Evolutionary conservation across 2,113 vertebrate genomes (phyloP).

Genomic region (Lethenteron camtschaticum): DNA sequence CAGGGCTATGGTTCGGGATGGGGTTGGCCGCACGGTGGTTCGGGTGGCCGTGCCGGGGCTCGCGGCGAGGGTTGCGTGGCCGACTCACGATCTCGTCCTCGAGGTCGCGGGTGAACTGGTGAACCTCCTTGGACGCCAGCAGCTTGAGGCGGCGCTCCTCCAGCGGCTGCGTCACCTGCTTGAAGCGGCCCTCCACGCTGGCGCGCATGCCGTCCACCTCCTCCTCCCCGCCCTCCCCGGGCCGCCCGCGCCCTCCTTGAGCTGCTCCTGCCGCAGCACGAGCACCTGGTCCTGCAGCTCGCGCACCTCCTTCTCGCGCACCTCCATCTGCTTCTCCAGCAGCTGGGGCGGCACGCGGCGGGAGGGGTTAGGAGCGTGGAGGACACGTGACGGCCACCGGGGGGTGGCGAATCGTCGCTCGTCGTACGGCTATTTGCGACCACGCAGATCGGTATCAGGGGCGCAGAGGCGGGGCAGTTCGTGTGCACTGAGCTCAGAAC

Average conservation of each 20-base stretch:
- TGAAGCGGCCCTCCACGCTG: conserved; percentile 38
- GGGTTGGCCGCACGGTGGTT: no score
- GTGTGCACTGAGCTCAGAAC: no score
- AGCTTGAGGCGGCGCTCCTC: conserved; percentile 29
- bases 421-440: no score
- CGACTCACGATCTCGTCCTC: conserved; percentile 67
- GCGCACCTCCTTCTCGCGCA: conserved; percentile 65
- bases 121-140: conserved; percentile 55
- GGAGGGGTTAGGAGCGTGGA: neutral
- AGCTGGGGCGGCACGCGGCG: conserved; percentile 26
- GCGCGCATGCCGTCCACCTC: conserved; percentile 47
- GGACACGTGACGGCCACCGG: neutral
- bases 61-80: no score
- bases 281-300: conserved; percentile 48
- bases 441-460: no score
- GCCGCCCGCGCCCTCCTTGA: conserved; percentile 46
- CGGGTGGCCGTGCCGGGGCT: no score
- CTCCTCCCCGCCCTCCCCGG: conserved; percentile 38
- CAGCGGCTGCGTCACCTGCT: conserved; percentile 40
- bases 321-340: conserved; percentile 66
- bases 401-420: neutral
- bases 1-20: no score
- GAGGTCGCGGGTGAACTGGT: conserved; percentile 69
- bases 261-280: conserved; percentile 47
- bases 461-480: no score